Evolutionary conservation across 2,888 invertebrate genomes (phyloP), one percentile per base, ranked within the genome.

Genomic region (Eurois occulta): DNA sequence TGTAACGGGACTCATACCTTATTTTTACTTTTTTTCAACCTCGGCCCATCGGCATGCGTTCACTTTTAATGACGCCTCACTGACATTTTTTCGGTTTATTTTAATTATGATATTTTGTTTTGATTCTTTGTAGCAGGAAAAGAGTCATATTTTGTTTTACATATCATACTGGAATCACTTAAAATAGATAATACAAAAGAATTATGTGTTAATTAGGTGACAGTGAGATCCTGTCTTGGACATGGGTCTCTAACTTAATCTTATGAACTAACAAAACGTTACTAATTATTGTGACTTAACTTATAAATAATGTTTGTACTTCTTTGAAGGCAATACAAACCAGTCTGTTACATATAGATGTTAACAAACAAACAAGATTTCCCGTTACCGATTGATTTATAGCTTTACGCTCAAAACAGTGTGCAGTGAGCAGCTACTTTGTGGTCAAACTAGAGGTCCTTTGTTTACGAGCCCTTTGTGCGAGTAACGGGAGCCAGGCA

Each of bases 1-100:
- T 86, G 84, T 96, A 96, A 96, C 96, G 96, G 96, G 93, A 96
- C 93, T 92, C 78, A 88, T 89, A 88, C 91, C 92, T 93, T 93
- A 91, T 94, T 95, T 95, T 95, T 93, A 92, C 92, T 94, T 95
- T 96, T 83, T 95, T 94, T 93, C 91, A 89, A 91, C 86, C 91
- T 92, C 93, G 89, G 90, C 86, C 87, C 91, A 88, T 90, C 93
- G 91, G 92, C 91, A 93, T 94, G 94, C 96, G 92, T 95, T 96
- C 95, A 95, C 95, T 96, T 96, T 96, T 96, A 94, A 94, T 94
- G 92, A 94, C 88, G 90, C 86, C 84, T 89, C 77, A 82, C 88
- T 89, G 76, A 68, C 66, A 75, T 77, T 82, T 84, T 72, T 71
- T 78, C 21, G 58, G 28, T 75, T 52, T n/a, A 64, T 76, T 78